Base-by-base conservation (phyloP, 2,888 invertebrate species). In the Piscicola geometra region DNA sequence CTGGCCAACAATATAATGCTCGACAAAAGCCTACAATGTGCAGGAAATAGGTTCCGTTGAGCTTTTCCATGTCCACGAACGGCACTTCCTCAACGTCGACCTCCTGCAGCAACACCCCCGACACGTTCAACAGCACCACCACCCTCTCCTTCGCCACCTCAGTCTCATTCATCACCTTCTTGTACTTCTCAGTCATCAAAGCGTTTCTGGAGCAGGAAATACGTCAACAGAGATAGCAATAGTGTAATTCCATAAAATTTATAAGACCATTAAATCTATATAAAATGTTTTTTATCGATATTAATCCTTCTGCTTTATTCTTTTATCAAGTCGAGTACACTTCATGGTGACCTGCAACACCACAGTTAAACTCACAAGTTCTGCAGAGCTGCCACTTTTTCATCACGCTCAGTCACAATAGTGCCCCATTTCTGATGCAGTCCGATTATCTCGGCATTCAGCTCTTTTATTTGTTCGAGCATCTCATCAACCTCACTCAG, bases 291-390 rank as follows among this genome's bases (percentile, higher is more conserved):
- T n/a, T n/a, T n/a, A n/a, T n/a, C n/a, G n/a, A n/a, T n/a, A n/a
- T n/a, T n/a, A n/a, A n/a, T n/a, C n/a, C n/a, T n/a, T n/a, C n/a
- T n/a, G n/a, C n/a, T n/a, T n/a, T n/a, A n/a, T n/a, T n/a, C n/a
- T n/a, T n/a, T n/a, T n/a, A n/a, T n/a, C n/a, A n/a, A n/a, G n/a
- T n/a, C n/a, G n/a, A n/a, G n/a, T n/a, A n/a, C n/a, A n/a, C n/a
- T n/a, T n/a, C n/a, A n/a, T n/a, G n/a, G n/a, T n/a, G n/a, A n/a
- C n/a, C n/a, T n/a, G n/a, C n/a, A n/a, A n/a, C n/a, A n/a, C n/a
- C n/a, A n/a, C n/a, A n/a, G n/a, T n/a, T n/a, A n/a, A 47, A 56
- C n/a, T 56, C 25, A 56, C 60, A 56, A n/a, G 25, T 56, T 56
- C n/a, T 56, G 9, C 3, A 56, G 60, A n/a, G 60, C 60, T 25